Evolutionary conservation across 2,113 vertebrate genomes (phyloP), one percentile per base, ranked within the genome.

Genomic region (Paramisgurnus dabryanus): DNA sequence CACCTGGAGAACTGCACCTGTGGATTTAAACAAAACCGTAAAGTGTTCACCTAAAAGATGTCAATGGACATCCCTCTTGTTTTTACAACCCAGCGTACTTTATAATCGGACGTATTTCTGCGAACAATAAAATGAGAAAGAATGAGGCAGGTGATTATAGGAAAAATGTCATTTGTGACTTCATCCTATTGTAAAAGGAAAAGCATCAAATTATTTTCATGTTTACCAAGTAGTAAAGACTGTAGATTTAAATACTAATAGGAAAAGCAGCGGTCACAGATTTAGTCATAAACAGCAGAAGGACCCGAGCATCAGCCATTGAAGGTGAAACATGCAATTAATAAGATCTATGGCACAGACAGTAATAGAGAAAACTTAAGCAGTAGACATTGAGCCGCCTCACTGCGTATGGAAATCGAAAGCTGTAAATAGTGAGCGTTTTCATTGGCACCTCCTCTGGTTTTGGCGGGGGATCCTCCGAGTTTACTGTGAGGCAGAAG

Each of bases 321-420:
- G 76, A 86, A 85, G 78, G 82, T 87, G 78, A 85, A 83, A 78
- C 77, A 69, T 12, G 40, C 55, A 45, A 60, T 87, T 86, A 86
- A 79, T 68, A 82, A 81, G 78, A 87, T 84, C 22, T 74, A 86
- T 65, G 82, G 58, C 50, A 82, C 74, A 67, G 67, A 61, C 71
- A n/a, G 79, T 80, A 85, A 84, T 82, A 79, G 61, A 47, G 50
- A 27, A 9, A 76, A 79, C 82, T 65, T 86, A 68, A 47, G 50
- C 82, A 83, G n/a, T 13, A 82, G 78, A 86, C 79, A 78, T 76
- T 82, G 22, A 80, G 63, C 85, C 78, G 80, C 65, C 69, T 89
- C 13, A 7, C 82, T 91, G 88, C 86, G 80, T 85, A 76, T 84
- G 84, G 84, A 90, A 89, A 90, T 87, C 83, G 87, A 86, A 87